Conservation (phyloP, 1,140 invertebrate genomes). For the Drosophila busckii region DNA sequence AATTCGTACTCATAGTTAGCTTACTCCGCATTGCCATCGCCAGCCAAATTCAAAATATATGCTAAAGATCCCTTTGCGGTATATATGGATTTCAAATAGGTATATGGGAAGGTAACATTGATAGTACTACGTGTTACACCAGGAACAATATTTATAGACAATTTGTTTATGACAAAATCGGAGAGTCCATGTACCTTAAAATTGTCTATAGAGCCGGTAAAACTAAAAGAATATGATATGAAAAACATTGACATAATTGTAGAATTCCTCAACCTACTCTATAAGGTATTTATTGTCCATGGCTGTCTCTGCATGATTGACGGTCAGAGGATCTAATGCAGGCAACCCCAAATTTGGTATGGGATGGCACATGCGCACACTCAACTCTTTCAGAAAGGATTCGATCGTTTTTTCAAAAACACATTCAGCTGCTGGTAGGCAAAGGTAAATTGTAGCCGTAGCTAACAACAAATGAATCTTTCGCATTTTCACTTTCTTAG, state of each 20-base stretch:
- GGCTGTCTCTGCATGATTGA: slow-evolving; percentile 28
- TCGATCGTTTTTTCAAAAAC: slow-evolving; percentile 36
- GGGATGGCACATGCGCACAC: slow-evolving; percentile 67
- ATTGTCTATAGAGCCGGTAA: slow-evolving; percentile 55
- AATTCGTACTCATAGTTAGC: background rate
- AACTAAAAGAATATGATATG: slow-evolving; percentile 38
- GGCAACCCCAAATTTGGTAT: slow-evolving; percentile 65
- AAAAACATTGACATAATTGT: background rate
- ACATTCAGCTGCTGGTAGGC: slow-evolving; percentile 28
- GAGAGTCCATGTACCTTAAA: slow-evolving; percentile 59
- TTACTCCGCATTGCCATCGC: slow-evolving; percentile 68
- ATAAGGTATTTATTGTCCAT: slow-evolving; percentile 62
- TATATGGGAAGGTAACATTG: slow-evolving; percentile 52
- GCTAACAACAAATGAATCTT: slow-evolving; percentile 2
- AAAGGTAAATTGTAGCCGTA: slow-evolving; percentile 22
- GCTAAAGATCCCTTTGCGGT: slow-evolving; percentile 67
- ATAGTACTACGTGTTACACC: slow-evolving; percentile 24
- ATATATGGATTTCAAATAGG: slow-evolving; percentile 55
- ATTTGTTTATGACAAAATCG: slow-evolving; percentile 43
- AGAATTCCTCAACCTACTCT: slow-evolving; percentile 40
- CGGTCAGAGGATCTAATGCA: slow-evolving; percentile 55
- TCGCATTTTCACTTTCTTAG: slow-evolving; percentile 26
- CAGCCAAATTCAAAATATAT: slow-evolving; percentile 59
- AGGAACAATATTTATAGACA: slow-evolving; percentile 30
- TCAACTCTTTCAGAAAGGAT: slow-evolving; percentile 49